Evolutionary conservation across 2,797 vertebrate genomes (phyloP).

Genomic region (Glossophaga mutica): DNA sequence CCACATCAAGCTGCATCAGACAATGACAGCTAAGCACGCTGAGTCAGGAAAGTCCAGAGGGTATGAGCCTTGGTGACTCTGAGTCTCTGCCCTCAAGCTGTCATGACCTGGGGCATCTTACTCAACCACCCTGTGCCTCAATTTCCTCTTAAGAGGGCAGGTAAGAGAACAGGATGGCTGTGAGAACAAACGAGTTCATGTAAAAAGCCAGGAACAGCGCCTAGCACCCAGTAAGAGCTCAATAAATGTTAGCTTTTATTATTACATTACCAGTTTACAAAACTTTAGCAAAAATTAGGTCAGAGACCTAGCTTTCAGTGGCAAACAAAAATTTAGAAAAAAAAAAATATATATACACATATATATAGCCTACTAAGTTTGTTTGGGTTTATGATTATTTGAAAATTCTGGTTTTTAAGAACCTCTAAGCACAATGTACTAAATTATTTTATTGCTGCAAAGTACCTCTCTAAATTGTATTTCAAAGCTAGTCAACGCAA

Average conservation of each 20-base stretch:
- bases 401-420: neutral
- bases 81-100: neutral
- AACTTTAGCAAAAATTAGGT: neutral
- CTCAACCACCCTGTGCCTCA: neutral
- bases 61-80: neutral
- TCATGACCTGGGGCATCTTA: neutral
- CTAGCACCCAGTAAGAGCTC: neutral
- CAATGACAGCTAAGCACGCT: neutral
- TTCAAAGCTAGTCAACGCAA: neutral
- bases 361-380: neutral
- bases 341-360: too few relatives aligned
- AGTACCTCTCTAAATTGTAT: neutral
- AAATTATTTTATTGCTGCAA: conserved; percentile 19
- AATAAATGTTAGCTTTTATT: neutral
- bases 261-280: neutral
- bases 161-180: neutral
- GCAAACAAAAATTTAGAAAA: conserved; percentile 1
- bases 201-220: neutral
- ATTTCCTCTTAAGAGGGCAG: neutral
- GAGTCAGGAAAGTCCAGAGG: neutral
- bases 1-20: neutral
- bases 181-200: neutral
- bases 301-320: neutral
- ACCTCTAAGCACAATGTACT: neutral
- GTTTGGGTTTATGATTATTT: neutral